These are phyloP conservation scores for Cyprinodon diabolis DNA, from an alignment of 2,797 vertebrate species.

Conservation along the genomic window DNA sequence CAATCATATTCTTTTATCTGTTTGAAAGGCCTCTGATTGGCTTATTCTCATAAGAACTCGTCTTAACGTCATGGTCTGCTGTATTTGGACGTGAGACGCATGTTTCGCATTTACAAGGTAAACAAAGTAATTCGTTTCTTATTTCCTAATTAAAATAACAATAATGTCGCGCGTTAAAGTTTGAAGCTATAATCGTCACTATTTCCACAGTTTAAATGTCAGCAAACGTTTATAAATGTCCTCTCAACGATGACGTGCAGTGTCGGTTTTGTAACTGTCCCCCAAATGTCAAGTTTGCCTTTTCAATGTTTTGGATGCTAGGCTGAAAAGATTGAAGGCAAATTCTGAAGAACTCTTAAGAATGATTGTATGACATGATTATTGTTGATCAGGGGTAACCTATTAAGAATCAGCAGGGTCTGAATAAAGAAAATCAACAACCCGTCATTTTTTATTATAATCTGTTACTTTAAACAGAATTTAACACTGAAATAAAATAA, in stretches of 20 bases:
- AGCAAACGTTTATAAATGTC: not conserved
- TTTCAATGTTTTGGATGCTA: not conserved
- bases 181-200: not conserved
- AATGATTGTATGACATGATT: not conserved
- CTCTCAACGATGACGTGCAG: conserved; percentile 5
- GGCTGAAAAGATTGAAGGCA: not conserved
- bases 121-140: not conserved
- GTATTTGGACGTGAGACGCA: not conserved
- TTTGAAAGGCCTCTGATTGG: not conserved
- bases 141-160: not conserved
- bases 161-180: not conserved
- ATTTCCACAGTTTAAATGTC: not conserved
- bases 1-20: not conserved
- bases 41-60: not conserved
- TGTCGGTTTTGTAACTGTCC: conserved; percentile 33
- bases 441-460: too few relatives aligned
- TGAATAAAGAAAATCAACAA: too few relatives aligned
- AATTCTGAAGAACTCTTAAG: not conserved
- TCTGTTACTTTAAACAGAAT: too few relatives aligned
- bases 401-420: too few relatives aligned
- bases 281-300: not conserved
- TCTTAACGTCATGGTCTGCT: not conserved
- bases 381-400: too few relatives aligned
- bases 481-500: too few relatives aligned
- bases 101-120: not conserved